Conservation (phyloP, 2,113 vertebrate genomes). For the Cyanoderma ruficeps region DNA sequence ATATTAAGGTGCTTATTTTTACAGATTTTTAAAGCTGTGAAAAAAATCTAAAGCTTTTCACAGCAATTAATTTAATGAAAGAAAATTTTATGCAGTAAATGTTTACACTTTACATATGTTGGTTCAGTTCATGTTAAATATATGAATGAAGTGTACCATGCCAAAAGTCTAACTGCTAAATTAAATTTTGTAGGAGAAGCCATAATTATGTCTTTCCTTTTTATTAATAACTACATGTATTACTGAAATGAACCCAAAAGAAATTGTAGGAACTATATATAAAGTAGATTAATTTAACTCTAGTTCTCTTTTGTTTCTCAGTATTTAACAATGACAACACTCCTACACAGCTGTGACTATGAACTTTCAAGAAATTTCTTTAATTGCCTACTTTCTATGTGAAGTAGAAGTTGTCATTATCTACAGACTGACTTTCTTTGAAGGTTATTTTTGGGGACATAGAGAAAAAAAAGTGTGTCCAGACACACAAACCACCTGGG, state of each 20-base stretch:
- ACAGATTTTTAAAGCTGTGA: neutral
- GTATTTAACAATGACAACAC: neutral
- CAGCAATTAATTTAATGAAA: neutral
- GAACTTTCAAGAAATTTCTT: slow-evolving; percentile 8
- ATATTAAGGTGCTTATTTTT: neutral
- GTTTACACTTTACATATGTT: neutral
- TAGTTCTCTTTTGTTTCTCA: neutral
- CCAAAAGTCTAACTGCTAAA: neutral
- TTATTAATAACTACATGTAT: neutral
- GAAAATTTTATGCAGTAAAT: neutral
- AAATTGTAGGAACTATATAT: neutral
- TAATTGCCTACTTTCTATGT: neutral
- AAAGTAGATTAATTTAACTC: neutral
- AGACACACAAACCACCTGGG: neutral
- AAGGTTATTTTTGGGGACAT: slow-evolving; percentile 24
- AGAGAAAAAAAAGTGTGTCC: neutral
- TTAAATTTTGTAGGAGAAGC: neutral
- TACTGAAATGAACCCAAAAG: neutral
- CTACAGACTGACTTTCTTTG: neutral
- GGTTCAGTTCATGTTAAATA: neutral
- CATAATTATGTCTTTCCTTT: neutral
- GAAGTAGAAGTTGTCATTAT: slow-evolving; percentile 4
- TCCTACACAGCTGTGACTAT: neutral
- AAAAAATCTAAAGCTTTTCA: neutral
- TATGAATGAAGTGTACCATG: neutral